phyloP scores from a whole-genome alignment of 1,140 invertebrate genomes.

The Leptonema lineaticorne region DNA sequence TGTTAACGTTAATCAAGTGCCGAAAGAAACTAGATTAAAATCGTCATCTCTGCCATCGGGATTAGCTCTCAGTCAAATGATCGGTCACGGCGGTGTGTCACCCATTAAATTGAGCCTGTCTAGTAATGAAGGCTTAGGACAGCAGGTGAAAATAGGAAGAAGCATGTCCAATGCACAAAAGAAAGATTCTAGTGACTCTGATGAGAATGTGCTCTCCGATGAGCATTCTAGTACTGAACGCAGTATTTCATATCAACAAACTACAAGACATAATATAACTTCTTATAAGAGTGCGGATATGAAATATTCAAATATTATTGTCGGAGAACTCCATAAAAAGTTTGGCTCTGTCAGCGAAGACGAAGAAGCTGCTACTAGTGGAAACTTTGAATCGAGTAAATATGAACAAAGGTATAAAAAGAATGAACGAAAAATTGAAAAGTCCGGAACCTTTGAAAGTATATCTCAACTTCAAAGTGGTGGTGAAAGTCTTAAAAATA shows the following conservation, averaged over 20 bases:
- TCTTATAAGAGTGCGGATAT: conserved; percentile 31
- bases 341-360: conserved; percentile 37
- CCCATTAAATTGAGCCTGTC: conserved; percentile 55
- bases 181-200: conserved; percentile 45
- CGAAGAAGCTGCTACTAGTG: conserved; percentile 30
- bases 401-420: conserved; percentile 50
- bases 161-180: conserved; percentile 55
- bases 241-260: conserved; percentile 44
- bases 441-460: conserved; percentile 24
- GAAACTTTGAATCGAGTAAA: conserved; percentile 44
- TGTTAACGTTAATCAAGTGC: conserved; percentile 40
- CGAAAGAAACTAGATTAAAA: conserved; percentile 61
- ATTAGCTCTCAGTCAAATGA: conserved; percentile 54
- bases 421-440: conserved; percentile 49
- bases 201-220: conserved; percentile 38
- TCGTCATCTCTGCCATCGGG: conserved; percentile 68
- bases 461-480: conserved; percentile 7
- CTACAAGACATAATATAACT: conserved; percentile 16
- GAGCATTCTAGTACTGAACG: conserved; percentile 40
- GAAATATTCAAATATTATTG: conserved; percentile 30
- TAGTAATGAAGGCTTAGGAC: conserved; percentile 31
- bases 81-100: conserved; percentile 45
- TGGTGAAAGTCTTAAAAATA: conserved; percentile 10
- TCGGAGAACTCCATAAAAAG: conserved; percentile 36
- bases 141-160: conserved; percentile 45